Percentiles rank a stretch among this genome's conserved stretches.
Evolutionary conservation across 1,140 invertebrate species (phyloP).

Genomic region (Drosophila parvula): DNA sequence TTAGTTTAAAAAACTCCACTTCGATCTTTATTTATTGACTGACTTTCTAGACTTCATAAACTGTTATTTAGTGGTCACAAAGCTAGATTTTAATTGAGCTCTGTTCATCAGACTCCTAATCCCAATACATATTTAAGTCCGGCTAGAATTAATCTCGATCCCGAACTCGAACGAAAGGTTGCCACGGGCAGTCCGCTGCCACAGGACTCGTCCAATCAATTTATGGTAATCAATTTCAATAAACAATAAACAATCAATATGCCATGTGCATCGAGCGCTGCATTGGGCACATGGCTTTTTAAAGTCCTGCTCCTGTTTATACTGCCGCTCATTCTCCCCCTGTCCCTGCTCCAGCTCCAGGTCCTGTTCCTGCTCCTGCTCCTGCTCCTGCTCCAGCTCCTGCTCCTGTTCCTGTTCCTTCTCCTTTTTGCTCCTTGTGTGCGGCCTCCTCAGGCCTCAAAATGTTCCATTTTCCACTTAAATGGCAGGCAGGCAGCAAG

Average conservation of each 20-base stretch:
- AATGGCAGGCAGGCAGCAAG: constrained; percentile 63
- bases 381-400: not conserved
- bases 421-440: constrained; percentile 18
- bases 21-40: too few relatives aligned
- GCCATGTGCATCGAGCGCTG: constrained; percentile 60
- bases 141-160: constrained; percentile 1
- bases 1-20: too few relatives aligned
- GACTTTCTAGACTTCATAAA: not conserved
- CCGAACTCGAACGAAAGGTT: not conserved
- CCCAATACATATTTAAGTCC: not conserved
- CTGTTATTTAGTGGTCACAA: not conserved
- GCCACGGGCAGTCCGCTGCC: constrained; percentile 14
- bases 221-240: constrained; percentile 78
- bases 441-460: constrained; percentile 41
- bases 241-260: constrained; percentile 76
- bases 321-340: not conserved
- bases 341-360: not conserved
- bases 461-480: constrained; percentile 63
- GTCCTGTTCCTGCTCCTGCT: not conserved
- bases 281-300: constrained; percentile 45
- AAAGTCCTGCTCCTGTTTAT: constrained; percentile 21
- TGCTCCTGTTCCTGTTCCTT: constrained; percentile 9
- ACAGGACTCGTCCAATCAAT: constrained; percentile 59
- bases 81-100: not conserved
- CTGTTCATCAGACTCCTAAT: not conserved